phyloP scores from a whole-genome alignment of 2,888 invertebrate genomes.

The Theodoxus fluviatilis region DNA sequence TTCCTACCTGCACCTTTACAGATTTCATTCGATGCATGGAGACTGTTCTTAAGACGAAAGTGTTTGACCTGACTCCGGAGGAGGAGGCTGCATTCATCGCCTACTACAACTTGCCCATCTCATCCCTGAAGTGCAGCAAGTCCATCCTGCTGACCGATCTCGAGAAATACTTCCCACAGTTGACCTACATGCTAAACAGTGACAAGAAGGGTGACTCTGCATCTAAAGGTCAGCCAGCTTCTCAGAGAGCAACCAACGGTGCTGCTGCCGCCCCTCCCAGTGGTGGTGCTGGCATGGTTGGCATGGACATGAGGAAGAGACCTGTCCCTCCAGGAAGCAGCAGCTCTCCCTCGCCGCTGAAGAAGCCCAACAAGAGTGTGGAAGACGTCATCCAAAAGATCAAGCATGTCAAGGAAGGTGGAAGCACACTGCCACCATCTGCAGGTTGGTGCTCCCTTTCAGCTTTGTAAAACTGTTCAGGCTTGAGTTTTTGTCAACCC shows the following conservation, averaged over 20 bases:
- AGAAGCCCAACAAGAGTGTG: constrained; percentile 10
- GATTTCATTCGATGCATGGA: constrained; percentile 58
- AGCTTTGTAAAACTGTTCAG: not conserved
- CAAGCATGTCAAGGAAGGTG: too few relatives aligned
- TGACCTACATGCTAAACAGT: constrained; percentile 55
- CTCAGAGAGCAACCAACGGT: too few relatives aligned
- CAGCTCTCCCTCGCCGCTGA: not conserved
- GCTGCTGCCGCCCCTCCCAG: not conserved
- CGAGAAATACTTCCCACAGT: constrained; percentile 54
- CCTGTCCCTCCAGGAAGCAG: too few relatives aligned
- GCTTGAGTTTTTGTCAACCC: not conserved
- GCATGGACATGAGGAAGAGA: not conserved
- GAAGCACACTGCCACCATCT: too few relatives aligned
- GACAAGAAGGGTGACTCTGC: constrained; percentile 22
- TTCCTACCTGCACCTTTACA: constrained; percentile 53
- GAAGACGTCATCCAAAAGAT: constrained; percentile 1
- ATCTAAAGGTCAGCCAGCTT: too few relatives aligned
- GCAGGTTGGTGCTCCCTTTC: too few relatives aligned
- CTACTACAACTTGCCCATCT: constrained; percentile 60
- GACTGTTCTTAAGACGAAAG: constrained; percentile 51
- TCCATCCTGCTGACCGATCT: constrained; percentile 56
- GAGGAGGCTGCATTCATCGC: constrained; percentile 60
- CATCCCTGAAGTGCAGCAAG: constrained; percentile 57
- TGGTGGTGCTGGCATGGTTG: not conserved
- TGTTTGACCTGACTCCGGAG: constrained; percentile 50